A percentile compares a stretch with the other conserved stretches of the same genome.
phyloP scores from a whole-genome alignment of 2,888 invertebrate species.

The Coenonympha arcania region DNA sequence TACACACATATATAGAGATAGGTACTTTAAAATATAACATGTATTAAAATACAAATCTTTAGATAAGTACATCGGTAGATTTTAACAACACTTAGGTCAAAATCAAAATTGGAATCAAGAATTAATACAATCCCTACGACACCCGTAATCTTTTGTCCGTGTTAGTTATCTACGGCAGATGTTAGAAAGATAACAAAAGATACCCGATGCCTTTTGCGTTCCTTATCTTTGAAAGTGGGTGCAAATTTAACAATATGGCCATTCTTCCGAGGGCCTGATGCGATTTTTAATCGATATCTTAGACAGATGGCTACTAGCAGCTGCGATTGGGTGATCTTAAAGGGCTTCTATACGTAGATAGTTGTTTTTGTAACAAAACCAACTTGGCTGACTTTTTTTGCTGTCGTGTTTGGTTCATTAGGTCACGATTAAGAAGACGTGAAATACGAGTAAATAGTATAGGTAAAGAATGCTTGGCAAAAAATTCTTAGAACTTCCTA shows the following conservation, averaged over 20 bases:
- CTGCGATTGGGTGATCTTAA: background rate
- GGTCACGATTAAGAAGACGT: background rate
- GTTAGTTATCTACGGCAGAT: constrained; percentile 25
- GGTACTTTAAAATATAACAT: too few species aligned
- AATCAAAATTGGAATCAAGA: background rate
- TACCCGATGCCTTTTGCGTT: constrained; percentile 23
- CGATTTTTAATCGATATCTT: constrained; percentile 23
- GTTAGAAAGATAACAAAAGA: constrained; percentile 24
- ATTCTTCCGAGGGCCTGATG: constrained; percentile 21
- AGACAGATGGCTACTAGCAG: constrained; percentile 26
- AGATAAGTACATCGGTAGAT: too few species aligned
- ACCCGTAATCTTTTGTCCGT: constrained; percentile 15
- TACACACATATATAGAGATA: too few species aligned
- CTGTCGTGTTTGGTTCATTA: background rate
- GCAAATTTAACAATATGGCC: constrained; percentile 44
- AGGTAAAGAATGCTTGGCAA: too few species aligned
- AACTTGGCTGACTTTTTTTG: too few species aligned
- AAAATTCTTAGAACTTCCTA: too few species aligned
- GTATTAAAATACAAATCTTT: background rate
- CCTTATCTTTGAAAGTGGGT: constrained; percentile 35
- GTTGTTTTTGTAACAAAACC: background rate
- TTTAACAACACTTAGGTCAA: background rate
- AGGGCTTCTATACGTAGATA: constrained; percentile 6
- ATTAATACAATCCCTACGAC: constrained; percentile 8
- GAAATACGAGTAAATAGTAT: too few species aligned